A percentile compares a stretch with the other conserved stretches of the same genome.
Evolutionary conservation across 2,888 invertebrate genomes (phyloP).

Genomic region (Phytoseiulus persimilis): DNA sequence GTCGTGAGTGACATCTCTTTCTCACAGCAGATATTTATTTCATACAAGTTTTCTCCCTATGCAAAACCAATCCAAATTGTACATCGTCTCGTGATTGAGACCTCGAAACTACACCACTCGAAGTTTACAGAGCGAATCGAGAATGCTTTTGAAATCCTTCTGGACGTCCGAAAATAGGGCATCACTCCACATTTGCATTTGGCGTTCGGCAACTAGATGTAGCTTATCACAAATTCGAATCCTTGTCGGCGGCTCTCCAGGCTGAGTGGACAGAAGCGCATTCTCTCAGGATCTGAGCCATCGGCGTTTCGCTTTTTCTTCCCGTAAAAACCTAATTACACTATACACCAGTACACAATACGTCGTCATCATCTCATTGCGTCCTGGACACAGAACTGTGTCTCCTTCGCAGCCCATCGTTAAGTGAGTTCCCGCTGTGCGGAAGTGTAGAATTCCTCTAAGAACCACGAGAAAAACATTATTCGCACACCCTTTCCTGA

Average conservation of each 20-base stretch:
- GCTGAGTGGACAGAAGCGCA: neutral
- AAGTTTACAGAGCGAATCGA: neutral
- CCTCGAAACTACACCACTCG: neutral
- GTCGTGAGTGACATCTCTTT: too few species aligned
- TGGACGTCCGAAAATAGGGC: neutral
- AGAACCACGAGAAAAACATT: neutral
- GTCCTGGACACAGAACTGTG: slow-evolving; percentile 37
- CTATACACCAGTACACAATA: neutral
- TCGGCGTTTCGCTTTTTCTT: neutral
- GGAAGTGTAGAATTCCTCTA: neutral
- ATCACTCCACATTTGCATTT: neutral
- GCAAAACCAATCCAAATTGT: neutral
- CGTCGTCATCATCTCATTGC: neutral
- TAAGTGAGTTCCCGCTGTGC: neutral
- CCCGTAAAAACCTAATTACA: neutral
- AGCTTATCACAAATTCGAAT: neutral
- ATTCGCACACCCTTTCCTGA: neutral
- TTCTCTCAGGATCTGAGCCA: neutral
- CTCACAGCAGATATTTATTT: too few species aligned
- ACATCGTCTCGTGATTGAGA: neutral
- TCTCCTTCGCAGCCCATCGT: slow-evolving; percentile 19
- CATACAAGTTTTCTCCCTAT: neutral
- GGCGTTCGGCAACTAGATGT: neutral
- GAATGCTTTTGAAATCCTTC: neutral
- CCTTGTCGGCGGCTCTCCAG: neutral